These are phyloP conservation scores for Tetanocera ferruginea DNA, from an alignment of 2,888 invertebrate species.

Conservation along the genomic window DNA sequence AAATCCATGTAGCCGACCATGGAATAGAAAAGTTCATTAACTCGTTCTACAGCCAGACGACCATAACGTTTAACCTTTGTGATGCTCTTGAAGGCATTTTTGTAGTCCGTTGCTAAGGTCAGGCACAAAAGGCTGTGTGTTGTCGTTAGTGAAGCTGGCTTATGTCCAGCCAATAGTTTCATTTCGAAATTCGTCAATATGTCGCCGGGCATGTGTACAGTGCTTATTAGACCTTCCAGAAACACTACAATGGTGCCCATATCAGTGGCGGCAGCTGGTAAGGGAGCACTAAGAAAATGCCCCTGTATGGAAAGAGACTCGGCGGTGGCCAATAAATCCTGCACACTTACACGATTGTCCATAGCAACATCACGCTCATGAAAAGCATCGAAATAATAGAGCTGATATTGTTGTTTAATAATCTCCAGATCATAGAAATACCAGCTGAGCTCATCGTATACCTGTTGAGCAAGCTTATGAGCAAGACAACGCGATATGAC, in stretches of 20 bases:
- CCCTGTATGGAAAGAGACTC: constrained; percentile 55
- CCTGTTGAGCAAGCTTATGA: constrained; percentile 46
- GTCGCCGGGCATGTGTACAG: constrained; percentile 51
- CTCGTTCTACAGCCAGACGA: constrained; percentile 56
- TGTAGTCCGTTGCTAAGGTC: constrained; percentile 27
- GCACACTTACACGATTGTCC: constrained; percentile 40
- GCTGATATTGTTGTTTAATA: constrained; percentile 56
- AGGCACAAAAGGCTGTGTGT: neutral
- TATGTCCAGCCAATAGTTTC: constrained; percentile 43
- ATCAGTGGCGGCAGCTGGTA: constrained; percentile 51
- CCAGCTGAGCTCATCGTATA: constrained; percentile 62
- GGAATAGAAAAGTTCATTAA: constrained; percentile 53
- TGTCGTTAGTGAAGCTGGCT: constrained; percentile 39
- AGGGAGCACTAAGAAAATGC: constrained; percentile 50
- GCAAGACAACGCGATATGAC: constrained; percentile 60
- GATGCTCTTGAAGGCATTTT: constrained; percentile 55
- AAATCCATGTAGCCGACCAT: constrained; percentile 52
- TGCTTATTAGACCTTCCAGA: constrained; percentile 57
- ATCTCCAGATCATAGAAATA: constrained; percentile 61
- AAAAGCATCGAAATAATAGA: constrained; percentile 56
- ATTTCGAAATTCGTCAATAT: constrained; percentile 51
- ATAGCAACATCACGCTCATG: constrained; percentile 56
- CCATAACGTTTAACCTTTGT: constrained; percentile 53
- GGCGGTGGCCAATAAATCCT: constrained; percentile 38
- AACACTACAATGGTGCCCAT: constrained; percentile 54